phyloP scores from a whole-genome alignment of 2,797 vertebrate species.

The Brachyrhaphis roseni region DNA sequence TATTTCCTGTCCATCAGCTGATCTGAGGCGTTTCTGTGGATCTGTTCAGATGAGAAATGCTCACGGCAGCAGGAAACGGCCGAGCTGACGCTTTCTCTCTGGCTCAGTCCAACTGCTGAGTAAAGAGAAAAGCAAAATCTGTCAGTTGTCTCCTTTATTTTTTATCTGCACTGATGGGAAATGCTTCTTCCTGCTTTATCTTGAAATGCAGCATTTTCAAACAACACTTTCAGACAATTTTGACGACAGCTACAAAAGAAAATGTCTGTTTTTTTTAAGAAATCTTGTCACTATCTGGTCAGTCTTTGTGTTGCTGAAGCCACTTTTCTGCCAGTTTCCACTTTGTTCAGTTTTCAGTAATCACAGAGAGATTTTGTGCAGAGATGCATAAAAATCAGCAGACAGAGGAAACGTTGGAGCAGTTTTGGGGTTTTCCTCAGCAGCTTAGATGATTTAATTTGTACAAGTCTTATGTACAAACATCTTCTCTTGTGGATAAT shows the following conservation, averaged over 20 bases:
- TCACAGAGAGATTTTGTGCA: background rate
- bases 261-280: constrained; percentile 10
- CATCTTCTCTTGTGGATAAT: background rate
- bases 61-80: constrained; percentile 38
- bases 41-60: constrained; percentile 17
- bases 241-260: constrained; percentile 40
- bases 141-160: constrained; percentile 34
- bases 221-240: constrained; percentile 29
- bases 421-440: constrained; percentile 1
- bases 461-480: background rate
- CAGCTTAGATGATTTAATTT: constrained; percentile 10
- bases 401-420: background rate
- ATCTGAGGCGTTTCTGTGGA: background rate
- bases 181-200: constrained; percentile 52
- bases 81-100: constrained; percentile 57
- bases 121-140: constrained; percentile 41
- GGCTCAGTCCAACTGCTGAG: constrained; percentile 59
- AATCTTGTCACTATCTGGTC: constrained; percentile 34
- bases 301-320: constrained; percentile 24
- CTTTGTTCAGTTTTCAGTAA: constrained; percentile 32
- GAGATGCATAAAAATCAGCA: constrained; percentile 13
- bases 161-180: constrained; percentile 48
- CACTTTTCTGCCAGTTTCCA: constrained; percentile 41
- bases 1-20: background rate
- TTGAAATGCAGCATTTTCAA: constrained; percentile 37